Percentiles rank a stretch among this genome's conserved stretches.
Evolutionary conservation across 37 sponge, comb jelly and placozoan species (phyloP).

Genomic region (Chondrilla cf. caribensis): DNA sequence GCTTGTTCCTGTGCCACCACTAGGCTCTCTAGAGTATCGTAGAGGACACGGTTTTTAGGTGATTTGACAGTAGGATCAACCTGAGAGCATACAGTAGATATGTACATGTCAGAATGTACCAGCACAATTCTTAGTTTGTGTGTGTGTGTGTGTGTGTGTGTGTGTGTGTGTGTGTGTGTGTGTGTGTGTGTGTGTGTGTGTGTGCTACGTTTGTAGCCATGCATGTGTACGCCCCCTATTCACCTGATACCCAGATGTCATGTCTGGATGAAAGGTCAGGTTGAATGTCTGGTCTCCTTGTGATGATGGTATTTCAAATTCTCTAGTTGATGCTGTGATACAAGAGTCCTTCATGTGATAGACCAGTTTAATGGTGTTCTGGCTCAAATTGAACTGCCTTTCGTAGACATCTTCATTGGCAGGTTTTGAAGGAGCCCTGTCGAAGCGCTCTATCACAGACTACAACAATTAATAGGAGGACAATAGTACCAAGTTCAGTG

Average conservation of each 20-base stretch:
- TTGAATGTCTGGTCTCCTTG: constrained; percentile 52
- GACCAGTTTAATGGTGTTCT: constrained; percentile 59
- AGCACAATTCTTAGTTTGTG: not conserved
- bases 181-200: not conserved
- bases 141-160: not conserved
- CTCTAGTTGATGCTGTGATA: constrained; percentile 77
- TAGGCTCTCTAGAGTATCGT: constrained; percentile 56
- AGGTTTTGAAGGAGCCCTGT: constrained; percentile 56
- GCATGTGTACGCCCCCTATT: not conserved
- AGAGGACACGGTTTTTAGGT: constrained; percentile 69
- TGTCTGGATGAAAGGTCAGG: constrained; percentile 48
- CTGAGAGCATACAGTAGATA: constrained; percentile 17
- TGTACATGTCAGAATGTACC: not conserved
- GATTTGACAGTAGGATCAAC: constrained; percentile 69
- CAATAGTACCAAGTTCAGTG: too few species aligned
- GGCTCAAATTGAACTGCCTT: constrained; percentile 57
- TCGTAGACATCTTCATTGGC: constrained; percentile 80
- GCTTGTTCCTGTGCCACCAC: constrained; percentile 63
- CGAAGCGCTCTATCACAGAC: constrained; percentile 72
- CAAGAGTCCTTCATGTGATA: constrained; percentile 83
- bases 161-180: not conserved
- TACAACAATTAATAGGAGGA: not conserved
- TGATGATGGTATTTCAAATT: constrained; percentile 62
- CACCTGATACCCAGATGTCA: constrained; percentile 49
- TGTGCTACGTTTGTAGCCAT: not conserved